Conservation (phyloP, 2,888 invertebrate species). For the Phyllotreta striolata region DNA sequence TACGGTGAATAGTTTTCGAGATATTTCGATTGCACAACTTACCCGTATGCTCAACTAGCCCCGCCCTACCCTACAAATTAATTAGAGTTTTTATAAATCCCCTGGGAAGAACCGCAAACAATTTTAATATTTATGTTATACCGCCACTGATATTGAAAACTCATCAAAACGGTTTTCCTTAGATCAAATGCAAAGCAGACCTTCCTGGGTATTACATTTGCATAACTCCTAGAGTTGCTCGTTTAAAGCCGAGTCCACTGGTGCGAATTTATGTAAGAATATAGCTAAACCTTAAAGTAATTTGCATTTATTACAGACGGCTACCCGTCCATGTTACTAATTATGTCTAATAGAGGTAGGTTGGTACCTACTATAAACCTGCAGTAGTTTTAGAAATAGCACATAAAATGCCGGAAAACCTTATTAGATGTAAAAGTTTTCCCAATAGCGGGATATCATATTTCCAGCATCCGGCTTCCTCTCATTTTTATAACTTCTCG, state of each 20-base stretch:
- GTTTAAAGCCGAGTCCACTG: conserved; percentile 5
- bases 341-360: no score
- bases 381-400: no score
- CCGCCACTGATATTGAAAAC: conserved; percentile 10
- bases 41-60: neutral
- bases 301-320: neutral
- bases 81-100: no score
- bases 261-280: conserved; percentile 18
- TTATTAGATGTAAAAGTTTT: no score
- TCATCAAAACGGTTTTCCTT: conserved; percentile 14
- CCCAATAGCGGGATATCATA: no score
- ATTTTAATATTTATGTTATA: conserved; percentile 8
- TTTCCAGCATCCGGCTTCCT: neutral
- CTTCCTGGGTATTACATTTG: conserved; percentile 19
- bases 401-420: no score
- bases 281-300: conserved; percentile 8
- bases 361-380: no score
- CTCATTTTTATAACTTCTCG: neutral
- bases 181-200: conserved; percentile 18
- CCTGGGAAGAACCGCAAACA: neutral
- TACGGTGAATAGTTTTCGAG: no score
- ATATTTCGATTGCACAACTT: no score
- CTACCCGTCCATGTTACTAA: no score
- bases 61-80: no score
- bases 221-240: conserved; percentile 16